Evolutionary conservation across 2,797 vertebrate species (phyloP).

Genomic region (Catharus ustulatus): DNA sequence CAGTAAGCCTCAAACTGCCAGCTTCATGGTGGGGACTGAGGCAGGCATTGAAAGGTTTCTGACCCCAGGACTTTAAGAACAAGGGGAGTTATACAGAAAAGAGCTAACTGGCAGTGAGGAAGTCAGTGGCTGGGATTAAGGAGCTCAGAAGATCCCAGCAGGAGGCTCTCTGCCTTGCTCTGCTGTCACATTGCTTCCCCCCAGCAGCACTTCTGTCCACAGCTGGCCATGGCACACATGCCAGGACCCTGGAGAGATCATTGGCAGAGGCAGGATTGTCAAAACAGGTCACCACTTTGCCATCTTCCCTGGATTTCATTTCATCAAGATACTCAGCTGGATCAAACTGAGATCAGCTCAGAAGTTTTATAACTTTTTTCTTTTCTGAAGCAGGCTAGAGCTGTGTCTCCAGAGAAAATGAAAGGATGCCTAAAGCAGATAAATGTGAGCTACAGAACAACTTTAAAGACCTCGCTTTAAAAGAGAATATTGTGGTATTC

Average conservation of each 20-base stretch:
- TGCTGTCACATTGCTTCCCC: not conserved
- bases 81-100: fast-evolving
- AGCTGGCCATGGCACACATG: not conserved
- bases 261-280: not conserved
- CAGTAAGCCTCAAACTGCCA: not conserved
- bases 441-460: not conserved
- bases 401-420: not conserved
- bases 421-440: not conserved
- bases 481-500: not conserved
- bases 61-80: not conserved
- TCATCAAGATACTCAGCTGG: not conserved
- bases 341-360: no score
- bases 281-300: not conserved
- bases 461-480: not conserved
- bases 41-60: not conserved
- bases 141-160: not conserved
- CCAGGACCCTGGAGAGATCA: not conserved
- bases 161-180: not conserved
- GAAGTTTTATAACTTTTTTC: not conserved
- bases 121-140: not conserved
- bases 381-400: not conserved
- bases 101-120: not conserved
- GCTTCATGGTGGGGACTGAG: not conserved
- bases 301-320: not conserved
- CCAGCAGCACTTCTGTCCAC: not conserved